Evolutionary conservation across 2,888 invertebrate genomes (phyloP), one percentile per base, ranked within the genome.

Genomic region (Trissolcus japonicus): DNA sequence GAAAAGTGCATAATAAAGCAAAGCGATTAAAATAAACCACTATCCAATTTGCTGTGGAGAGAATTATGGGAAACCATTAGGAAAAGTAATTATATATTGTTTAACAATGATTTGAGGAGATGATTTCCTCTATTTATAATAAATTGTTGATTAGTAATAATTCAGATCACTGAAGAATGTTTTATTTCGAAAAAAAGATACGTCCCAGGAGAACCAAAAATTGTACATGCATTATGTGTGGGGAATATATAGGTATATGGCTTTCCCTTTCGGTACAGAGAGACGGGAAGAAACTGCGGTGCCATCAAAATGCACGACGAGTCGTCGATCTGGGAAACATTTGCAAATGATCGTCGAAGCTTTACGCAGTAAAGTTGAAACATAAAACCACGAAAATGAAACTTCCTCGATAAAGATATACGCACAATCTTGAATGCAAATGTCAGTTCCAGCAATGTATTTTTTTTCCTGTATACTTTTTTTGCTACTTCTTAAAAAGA

Each of bases 261-360:
- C 69, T 78, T 78, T 78, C 78, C 74, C 74, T 78, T 74, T 78
- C 78, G 69, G 48, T 60, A n/a, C 17, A 11, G 21, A 11, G 21
- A 65, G 56, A 62, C 46, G 71, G 60, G 73, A 78, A 67, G 66
- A 74, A 74, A 59, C 69, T 35, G 61, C 41, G 7, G 53, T n/a
- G 54, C 51, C 53, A 74, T 78, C 78, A 78, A 74, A 78, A 78
- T 78, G 74, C 78, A 60, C 68, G 73, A 69, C 66, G 62, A 57
- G 74, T 73, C 69, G 63, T 59, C 74, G 74, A 74, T 74, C 74
- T 78, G 69, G 74, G 74, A 74, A 78, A 78, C 78, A 78, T 78
- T 78, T 78, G 78, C 74, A 78, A 78, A 78, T 78, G 78, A 74
- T 78, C 73, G 56, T 66, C 69, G 78, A 78, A 74, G 62, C 66